A percentile compares a stretch with the other conserved stretches of the same genome.
phyloP scores from a whole-genome alignment of 2,113 vertebrate species.

The Pelecanoides urinatrix region DNA sequence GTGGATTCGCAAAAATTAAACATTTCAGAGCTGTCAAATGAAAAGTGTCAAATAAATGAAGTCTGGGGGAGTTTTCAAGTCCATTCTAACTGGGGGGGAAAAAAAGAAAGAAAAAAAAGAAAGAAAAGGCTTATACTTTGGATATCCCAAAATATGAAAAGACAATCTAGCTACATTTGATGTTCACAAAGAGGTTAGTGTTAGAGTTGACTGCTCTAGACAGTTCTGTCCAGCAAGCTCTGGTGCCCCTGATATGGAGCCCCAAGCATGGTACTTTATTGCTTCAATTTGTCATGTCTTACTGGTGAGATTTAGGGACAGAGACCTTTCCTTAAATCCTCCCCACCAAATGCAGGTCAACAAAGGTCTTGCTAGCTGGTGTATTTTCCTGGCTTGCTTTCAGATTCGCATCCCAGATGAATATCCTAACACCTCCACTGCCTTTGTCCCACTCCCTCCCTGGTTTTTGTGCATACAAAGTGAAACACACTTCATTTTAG shows the following conservation, averaged over 20 bases:
- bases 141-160: neutral
- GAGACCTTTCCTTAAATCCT: neutral
- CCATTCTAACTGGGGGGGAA: neutral
- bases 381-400: neutral
- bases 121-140: neutral
- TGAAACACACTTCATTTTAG: neutral
- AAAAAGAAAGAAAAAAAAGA: too few species aligned
- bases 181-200: neutral
- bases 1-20: neutral
- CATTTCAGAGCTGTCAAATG: neutral
- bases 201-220: neutral
- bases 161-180: neutral
- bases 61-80: neutral
- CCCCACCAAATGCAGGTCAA: neutral
- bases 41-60: neutral
- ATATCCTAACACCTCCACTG: neutral
- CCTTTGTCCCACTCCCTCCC: neutral
- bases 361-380: neutral
- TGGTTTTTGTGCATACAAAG: neutral
- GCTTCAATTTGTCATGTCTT: neutral
- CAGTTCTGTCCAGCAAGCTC: neutral
- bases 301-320: neutral
- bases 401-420: neutral
- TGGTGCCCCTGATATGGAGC: neutral
- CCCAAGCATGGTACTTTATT: neutral